Percentiles rank a stretch among this genome's conserved stretches.
Evolutionary conservation across 37 sponge, comb jelly and placozoan species (phyloP).

Genomic region (Chondrilla cf. caribensis): DNA sequence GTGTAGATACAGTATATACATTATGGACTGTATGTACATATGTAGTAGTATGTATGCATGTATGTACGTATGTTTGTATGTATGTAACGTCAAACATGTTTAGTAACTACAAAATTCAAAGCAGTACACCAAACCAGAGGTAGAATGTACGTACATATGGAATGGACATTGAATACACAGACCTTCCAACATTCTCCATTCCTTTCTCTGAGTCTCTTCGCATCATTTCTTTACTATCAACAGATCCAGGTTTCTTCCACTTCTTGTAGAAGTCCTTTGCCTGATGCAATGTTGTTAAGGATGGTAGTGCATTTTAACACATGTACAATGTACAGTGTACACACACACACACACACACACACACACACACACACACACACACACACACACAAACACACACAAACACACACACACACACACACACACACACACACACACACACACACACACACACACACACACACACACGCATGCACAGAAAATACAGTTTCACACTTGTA

Average conservation of each 20-base stretch:
- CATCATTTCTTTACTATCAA: conserved; percentile 50
- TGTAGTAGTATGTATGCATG: too few relatives aligned
- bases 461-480: conserved; percentile 23
- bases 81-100: too few relatives aligned
- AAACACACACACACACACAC: background rate
- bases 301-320: too few relatives aligned
- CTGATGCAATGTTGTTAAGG: too few relatives aligned
- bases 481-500: too few relatives aligned
- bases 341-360: conserved; percentile 32
- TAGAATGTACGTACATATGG: background rate
- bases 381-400: background rate
- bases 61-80: too few relatives aligned
- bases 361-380: conserved; percentile 34
- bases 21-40: too few relatives aligned
- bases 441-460: conserved; percentile 31
- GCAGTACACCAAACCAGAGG: too few relatives aligned
- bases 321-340: background rate
- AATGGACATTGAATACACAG: background rate
- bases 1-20: too few relatives aligned
- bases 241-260: conserved; percentile 57
- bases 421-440: conserved; percentile 35
- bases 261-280: conserved; percentile 72
- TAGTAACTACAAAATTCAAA: too few relatives aligned
- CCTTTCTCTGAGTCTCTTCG: conserved; percentile 84
- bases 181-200: conserved; percentile 89